These are phyloP conservation scores for Eulemur rufifrons DNA, from an alignment of 2,113 vertebrate genomes.

Conservation along the genomic window DNA sequence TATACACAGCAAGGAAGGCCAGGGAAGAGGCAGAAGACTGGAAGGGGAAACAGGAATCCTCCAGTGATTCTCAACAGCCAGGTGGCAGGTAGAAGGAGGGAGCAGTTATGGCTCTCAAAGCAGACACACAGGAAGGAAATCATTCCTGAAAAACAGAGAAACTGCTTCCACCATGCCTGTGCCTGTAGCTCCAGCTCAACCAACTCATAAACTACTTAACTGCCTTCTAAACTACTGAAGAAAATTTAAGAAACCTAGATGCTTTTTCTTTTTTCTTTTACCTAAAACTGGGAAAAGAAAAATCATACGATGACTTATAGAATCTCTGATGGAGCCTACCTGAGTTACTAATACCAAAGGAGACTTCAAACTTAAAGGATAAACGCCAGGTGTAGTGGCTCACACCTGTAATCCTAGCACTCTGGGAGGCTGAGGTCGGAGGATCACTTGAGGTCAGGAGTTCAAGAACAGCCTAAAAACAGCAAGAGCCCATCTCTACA, in stretches of 20 bases:
- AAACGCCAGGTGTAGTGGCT: not conserved
- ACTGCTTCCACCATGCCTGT: not conserved
- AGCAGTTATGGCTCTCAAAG: not conserved
- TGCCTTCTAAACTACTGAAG: not conserved
- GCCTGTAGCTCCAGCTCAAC: not conserved
- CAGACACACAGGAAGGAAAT: not conserved
- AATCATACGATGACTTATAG: not conserved
- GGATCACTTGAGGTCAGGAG: too few relatives aligned
- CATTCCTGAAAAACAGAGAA: not conserved
- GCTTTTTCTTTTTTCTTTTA: not conserved
- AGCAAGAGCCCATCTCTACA: too few relatives aligned
- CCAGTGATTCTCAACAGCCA: not conserved
- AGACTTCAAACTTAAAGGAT: not conserved
- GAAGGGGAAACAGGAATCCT: not conserved
- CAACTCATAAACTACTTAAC: not conserved
- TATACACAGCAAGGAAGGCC: not conserved
- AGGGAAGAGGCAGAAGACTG: not conserved
- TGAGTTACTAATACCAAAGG: not conserved
- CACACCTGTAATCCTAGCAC: too few relatives aligned
- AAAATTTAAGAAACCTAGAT: not conserved
- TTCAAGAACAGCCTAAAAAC: too few relatives aligned
- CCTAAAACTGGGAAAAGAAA: not conserved
- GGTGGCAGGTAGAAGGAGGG: not conserved
- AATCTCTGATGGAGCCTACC: not conserved
- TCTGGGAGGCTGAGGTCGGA: too few relatives aligned